Evolutionary conservation across 2,797 vertebrate genomes (phyloP).

Genomic region (Peromyscus eremicus): DNA sequence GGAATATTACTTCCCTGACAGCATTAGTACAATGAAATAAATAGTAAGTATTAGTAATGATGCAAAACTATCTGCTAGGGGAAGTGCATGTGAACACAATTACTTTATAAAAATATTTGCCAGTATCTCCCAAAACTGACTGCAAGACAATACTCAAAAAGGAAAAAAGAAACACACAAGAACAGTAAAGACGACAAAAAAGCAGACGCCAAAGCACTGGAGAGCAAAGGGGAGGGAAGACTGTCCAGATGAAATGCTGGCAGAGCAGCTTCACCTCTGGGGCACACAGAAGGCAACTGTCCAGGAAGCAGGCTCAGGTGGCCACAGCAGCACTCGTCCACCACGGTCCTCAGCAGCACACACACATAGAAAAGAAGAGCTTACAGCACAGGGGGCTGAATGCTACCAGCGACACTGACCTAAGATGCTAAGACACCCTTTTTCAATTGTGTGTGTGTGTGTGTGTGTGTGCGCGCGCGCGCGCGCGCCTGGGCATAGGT

Average conservation of each 20-base stretch:
- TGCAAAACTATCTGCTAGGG: background rate
- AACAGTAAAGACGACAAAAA: background rate
- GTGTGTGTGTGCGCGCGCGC: background rate
- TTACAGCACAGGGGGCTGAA: background rate
- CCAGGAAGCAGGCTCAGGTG: background rate
- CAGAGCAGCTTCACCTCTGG: background rate
- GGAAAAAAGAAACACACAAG: background rate
- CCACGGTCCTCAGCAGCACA: background rate
- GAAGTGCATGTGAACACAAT: background rate
- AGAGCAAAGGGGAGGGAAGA: background rate
- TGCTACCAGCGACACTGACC: background rate
- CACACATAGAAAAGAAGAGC: background rate
- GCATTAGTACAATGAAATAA: background rate
- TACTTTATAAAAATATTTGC: background rate
- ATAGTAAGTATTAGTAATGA: background rate
- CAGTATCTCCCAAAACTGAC: background rate
- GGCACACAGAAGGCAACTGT: background rate
- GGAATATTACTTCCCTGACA: background rate
- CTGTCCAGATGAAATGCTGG: background rate
- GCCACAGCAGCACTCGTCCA: background rate
- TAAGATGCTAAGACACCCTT: background rate
- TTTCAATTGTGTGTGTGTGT: background rate
- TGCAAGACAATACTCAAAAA: background rate
- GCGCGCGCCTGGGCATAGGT: background rate
- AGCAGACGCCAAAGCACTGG: background rate